phyloP scores from a whole-genome alignment of 2,113 vertebrate species.

The Poeciliopsis prolifica region DNA sequence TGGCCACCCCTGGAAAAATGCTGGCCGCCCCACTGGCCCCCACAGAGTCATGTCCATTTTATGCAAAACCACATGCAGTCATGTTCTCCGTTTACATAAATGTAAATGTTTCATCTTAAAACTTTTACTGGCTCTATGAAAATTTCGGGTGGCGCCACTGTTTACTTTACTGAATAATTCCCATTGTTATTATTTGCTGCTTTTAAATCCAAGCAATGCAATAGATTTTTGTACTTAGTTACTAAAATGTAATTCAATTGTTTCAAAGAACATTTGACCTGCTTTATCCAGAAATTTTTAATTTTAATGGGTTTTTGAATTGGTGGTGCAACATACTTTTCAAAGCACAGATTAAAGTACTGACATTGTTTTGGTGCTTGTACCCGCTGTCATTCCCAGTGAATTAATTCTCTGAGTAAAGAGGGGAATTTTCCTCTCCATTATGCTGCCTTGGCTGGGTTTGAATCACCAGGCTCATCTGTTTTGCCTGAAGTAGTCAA shows the following conservation, averaged over 20 bases:
- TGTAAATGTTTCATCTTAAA: too few species aligned
- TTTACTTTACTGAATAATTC: not conserved
- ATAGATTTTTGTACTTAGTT: not conserved
- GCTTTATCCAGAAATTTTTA: not conserved
- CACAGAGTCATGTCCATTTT: too few species aligned
- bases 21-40: too few species aligned
- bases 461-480: slow-evolving; percentile 60
- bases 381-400: slow-evolving; percentile 38
- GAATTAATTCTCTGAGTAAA: slow-evolving; percentile 52
- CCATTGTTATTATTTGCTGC: not conserved
- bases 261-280: not conserved
- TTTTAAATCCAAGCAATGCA: not conserved
- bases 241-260: too few species aligned
- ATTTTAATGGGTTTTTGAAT: not conserved
- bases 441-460: slow-evolving; percentile 52
- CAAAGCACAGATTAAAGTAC: slow-evolving; percentile 36
- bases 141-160: too few species aligned
- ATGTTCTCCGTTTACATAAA: too few species aligned
- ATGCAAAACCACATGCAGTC: too few species aligned
- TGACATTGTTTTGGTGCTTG: slow-evolving; percentile 29
- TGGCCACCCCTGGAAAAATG: too few species aligned
- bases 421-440: slow-evolving; percentile 42
- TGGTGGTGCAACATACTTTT: not conserved
- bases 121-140: too few species aligned
- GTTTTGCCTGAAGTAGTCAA: slow-evolving; percentile 64